Base-by-base conservation (phyloP, 2,113 vertebrate species). In the Peucedramus taeniatus region DNA sequence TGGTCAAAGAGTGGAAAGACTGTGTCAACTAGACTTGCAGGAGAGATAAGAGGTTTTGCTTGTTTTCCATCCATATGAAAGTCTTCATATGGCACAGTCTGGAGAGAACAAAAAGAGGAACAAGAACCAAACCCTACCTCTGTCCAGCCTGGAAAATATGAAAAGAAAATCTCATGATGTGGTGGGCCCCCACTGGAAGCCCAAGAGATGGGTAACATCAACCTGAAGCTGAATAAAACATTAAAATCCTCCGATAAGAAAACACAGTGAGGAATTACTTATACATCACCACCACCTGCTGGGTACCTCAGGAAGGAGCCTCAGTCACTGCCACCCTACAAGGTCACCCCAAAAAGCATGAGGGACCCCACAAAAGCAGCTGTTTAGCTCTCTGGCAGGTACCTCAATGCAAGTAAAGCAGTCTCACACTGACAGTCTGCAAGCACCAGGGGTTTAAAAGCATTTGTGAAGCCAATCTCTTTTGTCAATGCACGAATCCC, bases 261-360 rank as follows among this genome's bases (percentile, higher is more conserved):
- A 94, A 78, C 51, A 19, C 50, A 0, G 0, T 4, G 21, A 89
- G 33, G 22, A 90, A 81, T 87, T 63, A 30, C 50, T 90, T 95
- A 78, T 86, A 90, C 95, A 78, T 92, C 83, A 94, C 86, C 76
- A 90, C 94, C 95, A 96, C 94, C 96, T 96, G 90, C 92, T 96
- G 96, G 94, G 92, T 81, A 47, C 21, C 2, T 0, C 12, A 30
- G 70, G 83, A 90, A 96, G 37, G 37, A 56, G 17, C n/a, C 18
- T 30, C 66, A 72, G 40, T 8, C 1, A 0, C n/a, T 30, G 31
- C 26, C 35, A 40, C 12, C n/a, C 53, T 71, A 15, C 11, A 61
- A n/a, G 18, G 18, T 50, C 49, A 57, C 66, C 24, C 63, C 59
- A 50, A 74, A 93, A 90, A 83, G 16, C 9, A 3, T 15, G 18